Base-by-base conservation (phyloP, 2,797 vertebrate genomes). In the Gallinago solitaria region DNA sequence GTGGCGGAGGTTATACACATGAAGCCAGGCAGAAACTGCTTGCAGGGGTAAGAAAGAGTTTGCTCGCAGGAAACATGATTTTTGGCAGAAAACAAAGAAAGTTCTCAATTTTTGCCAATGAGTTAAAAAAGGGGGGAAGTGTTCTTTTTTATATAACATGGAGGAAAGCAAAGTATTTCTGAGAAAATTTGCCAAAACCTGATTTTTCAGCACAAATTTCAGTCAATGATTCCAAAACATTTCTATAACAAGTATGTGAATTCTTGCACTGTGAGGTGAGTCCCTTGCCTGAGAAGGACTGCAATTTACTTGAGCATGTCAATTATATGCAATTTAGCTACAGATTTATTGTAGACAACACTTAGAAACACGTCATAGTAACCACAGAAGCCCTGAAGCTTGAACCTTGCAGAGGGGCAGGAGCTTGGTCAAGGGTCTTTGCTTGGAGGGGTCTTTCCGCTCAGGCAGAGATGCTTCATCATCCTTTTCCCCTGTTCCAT, bases 41-140 rank as follows among this genome's bases (percentile, higher is more conserved):
- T 85, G 39, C 21, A 9, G 12, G 30, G 45, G 19, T 74, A 68
- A 43, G 28, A 79, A 73, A 48, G 51, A 53, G 74, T 64, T 88
- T 94, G 75, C 64, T 90, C 80, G 81, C 57, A 89, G 86, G 71
- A 95, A 95, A 89, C 41, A 20, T 83, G 18, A 9, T 9, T 77
- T 87, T 91, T 90, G 75, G 33, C 77, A 96, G 83, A 68, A 91
- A 92, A 74, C 53, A 59, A 51, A 83, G 71, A 6, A 19, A 70
- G 18, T 84, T 90, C 63, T 90, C 47, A 20, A 2, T 81, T 88
- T 79, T 85, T 37, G 23, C 57, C 43, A n/a, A 16, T 6, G 6
- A 82, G 28, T n/a, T 86, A 28, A 77, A 63, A 86, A 84, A 25
- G 1, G 16, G 12, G 8, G 9, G 32, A 33, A 64, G 28, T 79